Conservation (phyloP, 1,140 invertebrate genomes). For the Lanistes nyassanus region DNA sequence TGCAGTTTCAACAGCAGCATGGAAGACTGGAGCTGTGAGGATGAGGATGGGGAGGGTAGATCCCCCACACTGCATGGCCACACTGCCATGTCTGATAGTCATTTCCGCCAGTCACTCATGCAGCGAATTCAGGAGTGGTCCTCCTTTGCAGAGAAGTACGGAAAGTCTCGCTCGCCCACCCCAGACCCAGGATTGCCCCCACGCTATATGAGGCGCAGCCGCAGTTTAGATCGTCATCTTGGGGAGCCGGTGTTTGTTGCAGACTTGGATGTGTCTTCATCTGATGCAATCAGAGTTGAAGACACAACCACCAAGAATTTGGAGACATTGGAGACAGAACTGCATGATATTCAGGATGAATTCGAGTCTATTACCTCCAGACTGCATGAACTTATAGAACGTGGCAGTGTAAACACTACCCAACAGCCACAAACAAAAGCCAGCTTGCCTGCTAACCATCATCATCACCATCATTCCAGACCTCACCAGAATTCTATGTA, state of each 20-base stretch:
- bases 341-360: constrained; percentile 55
- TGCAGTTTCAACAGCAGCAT: constrained; percentile 39
- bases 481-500: constrained; percentile 3
- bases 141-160: constrained; percentile 40
- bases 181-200: constrained; percentile 28
- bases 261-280: constrained; percentile 17
- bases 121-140: constrained; percentile 50
- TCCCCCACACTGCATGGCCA: constrained; percentile 21
- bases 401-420: constrained; percentile 19
- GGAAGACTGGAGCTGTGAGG: constrained; percentile 38
- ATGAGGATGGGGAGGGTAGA: constrained; percentile 26
- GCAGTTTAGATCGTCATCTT: constrained; percentile 36
- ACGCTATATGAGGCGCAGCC: constrained; percentile 24
- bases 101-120: constrained; percentile 46
- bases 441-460: constrained; percentile 3
- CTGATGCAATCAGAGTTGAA: constrained; percentile 34
- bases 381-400: constrained; percentile 44
- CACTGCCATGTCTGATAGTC: constrained; percentile 32
- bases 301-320: constrained; percentile 39
- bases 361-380: constrained; percentile 53
- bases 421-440: not conserved
- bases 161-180: constrained; percentile 44
- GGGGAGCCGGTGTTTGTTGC: constrained; percentile 20
- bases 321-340: constrained; percentile 54
- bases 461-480: constrained; percentile 1